Base-by-base conservation (phyloP, 2,888 invertebrate species). In the Trichopoda pennipes region DNA sequence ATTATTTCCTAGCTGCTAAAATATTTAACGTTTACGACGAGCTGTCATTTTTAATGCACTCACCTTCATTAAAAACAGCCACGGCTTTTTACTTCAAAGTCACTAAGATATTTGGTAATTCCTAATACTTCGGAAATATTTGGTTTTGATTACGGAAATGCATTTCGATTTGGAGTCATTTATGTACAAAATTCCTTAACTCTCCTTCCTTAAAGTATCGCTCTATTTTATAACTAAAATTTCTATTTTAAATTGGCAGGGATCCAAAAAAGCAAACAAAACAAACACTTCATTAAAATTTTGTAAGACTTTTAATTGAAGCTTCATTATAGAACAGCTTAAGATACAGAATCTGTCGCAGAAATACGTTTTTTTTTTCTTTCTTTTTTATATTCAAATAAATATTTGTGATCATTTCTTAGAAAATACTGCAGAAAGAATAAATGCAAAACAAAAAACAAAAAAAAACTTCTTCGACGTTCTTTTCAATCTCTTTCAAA, bases 401-500 rank as follows among this genome's bases (percentile, higher is more conserved):
- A 70, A 70, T 70, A 63, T 70, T 77, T 77, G 19, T 70, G 49
- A 63, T 49, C 55, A 70, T 63, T 77, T 77, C 77, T 70, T 56
- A 64, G 77, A 63, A 77, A 77, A 56, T 55, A 9, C 55, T 69
- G 3, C 9, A 32, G 21, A 73, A 47, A 38, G n/a, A 74, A 55
- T 32, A 55, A 42, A 55, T 21, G 9, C 32, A 47, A 23, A 38
- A 49, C 19, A 17, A 17, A 56, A 69, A 58, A 58, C 38, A 17
- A 56, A 69, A 58, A 58, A 47, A 32, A 49, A 51, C 49, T 64
- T 49, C 23, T 64, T 42, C 23, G 19, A 77, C 49, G 70, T 74
- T 79, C 28, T 23, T 38, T 73, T 79, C 79, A 79, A 74, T 74
- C 68, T 68, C 55, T 55, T 68, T 68, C 55, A 74, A 79, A 79